Percentiles rank a stretch among this genome's conserved stretches.
phyloP scores from a whole-genome alignment of 2,113 vertebrate genomes.

The Edolisoma coerulescens region DNA sequence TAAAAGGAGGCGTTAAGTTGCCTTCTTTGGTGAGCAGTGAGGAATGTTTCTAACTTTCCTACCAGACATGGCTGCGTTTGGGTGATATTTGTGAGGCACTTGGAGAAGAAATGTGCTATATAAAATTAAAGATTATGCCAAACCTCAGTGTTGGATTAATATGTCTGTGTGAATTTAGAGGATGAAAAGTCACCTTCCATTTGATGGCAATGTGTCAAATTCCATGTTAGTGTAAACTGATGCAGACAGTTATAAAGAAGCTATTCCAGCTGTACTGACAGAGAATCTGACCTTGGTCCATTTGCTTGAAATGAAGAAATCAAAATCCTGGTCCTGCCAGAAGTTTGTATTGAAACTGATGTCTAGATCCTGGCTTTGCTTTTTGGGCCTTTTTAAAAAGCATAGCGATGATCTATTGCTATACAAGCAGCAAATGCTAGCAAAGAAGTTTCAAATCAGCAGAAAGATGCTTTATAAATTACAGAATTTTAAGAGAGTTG shows the following conservation, averaged over 20 bases:
- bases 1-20: conserved; percentile 50
- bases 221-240: conserved; percentile 1
- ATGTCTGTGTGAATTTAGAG: conserved; percentile 10
- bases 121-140: conserved; percentile 52
- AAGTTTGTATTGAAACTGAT: not conserved
- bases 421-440: not conserved
- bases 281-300: not conserved
- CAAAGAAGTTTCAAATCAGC: not conserved
- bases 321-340: not conserved
- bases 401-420: not conserved
- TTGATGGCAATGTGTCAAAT: conserved; percentile 28
- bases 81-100: conserved; percentile 45
- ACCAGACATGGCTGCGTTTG: conserved; percentile 23
- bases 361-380: not conserved
- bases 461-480: not conserved
- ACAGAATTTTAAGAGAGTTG: not conserved
- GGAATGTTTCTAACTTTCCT: conserved; percentile 45
- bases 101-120: conserved; percentile 43
- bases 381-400: not conserved
- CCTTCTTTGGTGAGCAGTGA: conserved; percentile 45
- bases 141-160: conserved; percentile 48
- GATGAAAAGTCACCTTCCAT: conserved; percentile 52
- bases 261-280: conserved; percentile 15
- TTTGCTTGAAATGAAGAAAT: not conserved
- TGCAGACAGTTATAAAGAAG: conserved; percentile 26